Conservation (phyloP, 2,888 invertebrate genomes). For the Calliopum simillimum region DNA sequence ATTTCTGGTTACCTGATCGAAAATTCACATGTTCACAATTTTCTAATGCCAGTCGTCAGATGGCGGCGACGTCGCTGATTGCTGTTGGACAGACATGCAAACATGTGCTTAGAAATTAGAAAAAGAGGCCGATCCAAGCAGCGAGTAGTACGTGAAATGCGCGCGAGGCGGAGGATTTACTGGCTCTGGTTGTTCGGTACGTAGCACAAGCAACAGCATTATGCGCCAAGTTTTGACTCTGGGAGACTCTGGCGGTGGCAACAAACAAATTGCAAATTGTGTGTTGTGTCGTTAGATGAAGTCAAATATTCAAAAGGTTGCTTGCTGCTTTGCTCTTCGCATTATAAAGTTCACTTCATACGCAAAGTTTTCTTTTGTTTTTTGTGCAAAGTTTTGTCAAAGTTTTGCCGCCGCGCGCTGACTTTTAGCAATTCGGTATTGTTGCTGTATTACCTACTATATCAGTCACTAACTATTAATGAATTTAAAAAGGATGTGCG, state of each 20-base stretch:
- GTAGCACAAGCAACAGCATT: not conserved
- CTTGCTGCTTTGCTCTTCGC: too few relatives aligned
- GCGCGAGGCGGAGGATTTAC: not conserved
- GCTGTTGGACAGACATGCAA: not conserved
- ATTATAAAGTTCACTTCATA: too few relatives aligned
- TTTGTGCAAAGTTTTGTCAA: not conserved
- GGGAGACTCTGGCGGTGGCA: too few relatives aligned
- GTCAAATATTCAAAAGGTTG: too few relatives aligned
- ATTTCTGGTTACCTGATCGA: constrained; percentile 28
- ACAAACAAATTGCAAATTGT: too few relatives aligned
- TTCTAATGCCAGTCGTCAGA: constrained; percentile 36
- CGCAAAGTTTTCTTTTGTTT: not conserved
- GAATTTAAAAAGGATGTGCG: constrained; percentile 28
- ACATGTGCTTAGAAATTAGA: not conserved
- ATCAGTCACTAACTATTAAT: not conserved
- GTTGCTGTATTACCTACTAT: not conserved
- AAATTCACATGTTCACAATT: constrained; percentile 38
- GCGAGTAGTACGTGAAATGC: not conserved
- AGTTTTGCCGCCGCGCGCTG: not conserved
- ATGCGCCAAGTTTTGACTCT: not conserved
- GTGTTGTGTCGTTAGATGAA: too few relatives aligned
- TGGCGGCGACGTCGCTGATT: constrained; percentile 5
- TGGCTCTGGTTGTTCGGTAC: not conserved
- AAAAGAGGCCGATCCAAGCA: too few relatives aligned
- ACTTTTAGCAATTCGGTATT: not conserved